phyloP scores from a whole-genome alignment of 2,113 vertebrate species.

The Cacatua alba region DNA sequence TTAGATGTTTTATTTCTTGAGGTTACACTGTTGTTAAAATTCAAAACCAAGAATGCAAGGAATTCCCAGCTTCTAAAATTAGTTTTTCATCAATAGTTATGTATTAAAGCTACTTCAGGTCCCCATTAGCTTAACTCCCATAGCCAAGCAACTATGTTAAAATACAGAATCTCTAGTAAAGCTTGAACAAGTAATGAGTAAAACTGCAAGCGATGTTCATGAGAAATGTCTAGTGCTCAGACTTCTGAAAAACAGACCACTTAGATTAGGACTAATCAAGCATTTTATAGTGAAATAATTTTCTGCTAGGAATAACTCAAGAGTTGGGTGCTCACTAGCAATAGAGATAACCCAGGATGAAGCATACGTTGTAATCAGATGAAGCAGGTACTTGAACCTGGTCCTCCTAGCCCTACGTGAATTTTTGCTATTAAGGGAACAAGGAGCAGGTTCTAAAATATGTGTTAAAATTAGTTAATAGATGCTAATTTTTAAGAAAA shows the following conservation, averaged over 20 bases:
- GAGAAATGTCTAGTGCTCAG: neutral
- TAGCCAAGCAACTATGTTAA: neutral
- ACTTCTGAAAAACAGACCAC: neutral
- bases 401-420: neutral
- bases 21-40: neutral
- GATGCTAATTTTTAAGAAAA: neutral
- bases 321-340: neutral
- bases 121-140: neutral
- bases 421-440: neutral
- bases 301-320: slow-evolving; percentile 1
- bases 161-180: neutral
- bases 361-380: neutral
- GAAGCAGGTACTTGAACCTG: neutral
- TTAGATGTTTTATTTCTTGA: neutral
- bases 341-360: neutral
- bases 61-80: neutral
- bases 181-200: neutral
- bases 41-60: neutral
- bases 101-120: neutral
- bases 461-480: neutral
- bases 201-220: neutral
- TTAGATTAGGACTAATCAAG: slow-evolving; percentile 27
- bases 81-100: neutral
- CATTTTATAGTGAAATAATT: neutral
- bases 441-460: neutral